A percentile compares a stretch with the other conserved stretches of the same genome.
phyloP scores from a whole-genome alignment of 2,888 invertebrate genomes.

The Melieria omissa region DNA sequence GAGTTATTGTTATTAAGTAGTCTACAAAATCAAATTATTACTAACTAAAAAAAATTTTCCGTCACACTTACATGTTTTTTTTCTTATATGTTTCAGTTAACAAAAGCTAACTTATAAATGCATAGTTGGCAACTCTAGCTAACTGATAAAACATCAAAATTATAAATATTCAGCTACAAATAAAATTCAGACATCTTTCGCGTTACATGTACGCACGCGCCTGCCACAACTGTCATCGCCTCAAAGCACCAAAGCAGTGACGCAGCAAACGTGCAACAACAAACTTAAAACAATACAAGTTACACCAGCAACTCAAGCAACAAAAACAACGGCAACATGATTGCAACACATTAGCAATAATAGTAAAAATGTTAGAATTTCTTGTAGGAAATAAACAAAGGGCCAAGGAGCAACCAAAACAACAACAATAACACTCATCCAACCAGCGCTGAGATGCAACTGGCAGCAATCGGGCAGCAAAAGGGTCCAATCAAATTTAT shows the following conservation, averaged over 20 bases:
- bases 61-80: too few relatives aligned
- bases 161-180: slow-evolving; percentile 8
- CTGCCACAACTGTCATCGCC: slow-evolving; percentile 22
- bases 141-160: too few relatives aligned
- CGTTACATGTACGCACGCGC: too few relatives aligned
- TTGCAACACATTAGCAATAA: slow-evolving; percentile 20
- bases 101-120: too few relatives aligned
- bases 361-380: slow-evolving; percentile 35
- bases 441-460: background rate
- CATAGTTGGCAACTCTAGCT: too few relatives aligned
- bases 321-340: slow-evolving; percentile 21
- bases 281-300: background rate
- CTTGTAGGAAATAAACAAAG: slow-evolving; percentile 32
- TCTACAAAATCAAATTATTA: too few relatives aligned
- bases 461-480: slow-evolving; percentile 1
- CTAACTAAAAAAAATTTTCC: too few relatives aligned
- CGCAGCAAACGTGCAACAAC: background rate
- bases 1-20: too few relatives aligned
- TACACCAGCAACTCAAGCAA: slow-evolving; percentile 18
- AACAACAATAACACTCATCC: background rate
- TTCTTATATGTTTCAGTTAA: too few relatives aligned
- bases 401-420: background rate
- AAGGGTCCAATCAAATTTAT: slow-evolving; percentile 22
- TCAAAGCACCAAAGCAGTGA: background rate
- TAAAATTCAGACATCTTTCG: slow-evolving; percentile 10